Base-by-base conservation (phyloP, 2,113 vertebrate species). In the Leuciscus idus region DNA sequence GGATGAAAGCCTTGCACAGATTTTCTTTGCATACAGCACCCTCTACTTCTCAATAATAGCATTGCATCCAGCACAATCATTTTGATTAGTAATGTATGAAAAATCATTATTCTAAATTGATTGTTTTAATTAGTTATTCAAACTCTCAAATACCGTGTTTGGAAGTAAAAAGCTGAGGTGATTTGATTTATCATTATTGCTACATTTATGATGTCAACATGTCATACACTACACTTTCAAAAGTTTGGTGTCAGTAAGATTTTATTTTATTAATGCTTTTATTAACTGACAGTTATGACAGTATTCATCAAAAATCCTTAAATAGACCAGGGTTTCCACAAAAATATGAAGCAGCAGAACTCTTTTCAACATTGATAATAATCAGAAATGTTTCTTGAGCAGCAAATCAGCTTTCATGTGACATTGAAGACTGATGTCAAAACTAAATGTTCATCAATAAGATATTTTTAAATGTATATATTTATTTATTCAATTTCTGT, bases 1-100 rank as follows among this genome's bases (percentile, higher is more conserved):
- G 11, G 11, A n/a, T 46, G 21, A 73, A 73, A 73, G 36, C 6
- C 11, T 78, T 59, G 36, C 2, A 28, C n/a, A 62, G n/a, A 64
- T 81, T 81, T 26, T 81, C 39, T 80, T 78, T 48, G 61, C 50
- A 43, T 83, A 52, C 21, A 43, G 61, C 28, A 23, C 80, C 84
- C 84, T 68, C 84, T 88, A 83, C 61, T 78, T 30, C 23, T 79
- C 66, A 81, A 23, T 57, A 30, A 43, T 28, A 33, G 21, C 39
- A 72, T 39, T 43, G 66, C 36, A n/a, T 72, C 50, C 52, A 68
- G 15, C 12, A 21, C 1, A 1, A 15, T 26, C 4, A 13, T 3
- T 8, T 43, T 68, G 28, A 17, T 57, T 13, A 36, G 30, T 36
- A 19, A 68, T 23, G 4, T 10, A 39, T 68, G 66, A 36, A 10